phyloP scores from a whole-genome alignment of 2,888 invertebrate genomes.

The Cloeon dipterum region DNA sequence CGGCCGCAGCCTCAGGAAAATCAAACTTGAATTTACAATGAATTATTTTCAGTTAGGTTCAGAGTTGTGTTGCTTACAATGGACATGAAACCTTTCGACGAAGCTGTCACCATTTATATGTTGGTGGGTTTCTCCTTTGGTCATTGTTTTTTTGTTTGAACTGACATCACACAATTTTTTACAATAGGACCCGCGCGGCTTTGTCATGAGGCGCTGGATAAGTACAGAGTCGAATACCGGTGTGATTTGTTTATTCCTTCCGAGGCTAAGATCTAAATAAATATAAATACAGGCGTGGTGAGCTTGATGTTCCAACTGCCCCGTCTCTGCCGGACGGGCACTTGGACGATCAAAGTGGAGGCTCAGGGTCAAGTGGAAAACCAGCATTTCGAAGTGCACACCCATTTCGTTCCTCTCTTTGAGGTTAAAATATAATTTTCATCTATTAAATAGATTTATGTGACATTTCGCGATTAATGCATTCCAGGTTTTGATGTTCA shows the following conservation, averaged over 20 bases:
- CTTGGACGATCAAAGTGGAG: constrained; percentile 17
- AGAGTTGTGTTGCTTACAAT: constrained; percentile 17
- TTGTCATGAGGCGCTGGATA: background rate
- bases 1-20: background rate
- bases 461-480: background rate
- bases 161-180: too few species aligned
- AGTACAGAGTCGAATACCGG: background rate
- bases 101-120: constrained; percentile 18
- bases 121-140: constrained; percentile 13
- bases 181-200: background rate
- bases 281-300: constrained; percentile 14
- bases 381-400: constrained; percentile 16
- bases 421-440: constrained; percentile 13
- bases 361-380: constrained; percentile 16
- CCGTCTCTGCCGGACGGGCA: constrained; percentile 16
- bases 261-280: constrained; percentile 1
- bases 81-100: constrained; percentile 18
- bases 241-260: background rate
- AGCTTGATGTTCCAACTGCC: constrained; percentile 16
- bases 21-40: background rate
- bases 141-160: background rate
- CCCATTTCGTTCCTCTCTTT: constrained; percentile 17
- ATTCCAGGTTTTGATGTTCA: constrained; percentile 15
- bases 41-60: constrained; percentile 15
- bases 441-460: constrained; percentile 2